phyloP scores from a whole-genome alignment of 2,888 invertebrate species.

The Ptychoptera albimana region DNA sequence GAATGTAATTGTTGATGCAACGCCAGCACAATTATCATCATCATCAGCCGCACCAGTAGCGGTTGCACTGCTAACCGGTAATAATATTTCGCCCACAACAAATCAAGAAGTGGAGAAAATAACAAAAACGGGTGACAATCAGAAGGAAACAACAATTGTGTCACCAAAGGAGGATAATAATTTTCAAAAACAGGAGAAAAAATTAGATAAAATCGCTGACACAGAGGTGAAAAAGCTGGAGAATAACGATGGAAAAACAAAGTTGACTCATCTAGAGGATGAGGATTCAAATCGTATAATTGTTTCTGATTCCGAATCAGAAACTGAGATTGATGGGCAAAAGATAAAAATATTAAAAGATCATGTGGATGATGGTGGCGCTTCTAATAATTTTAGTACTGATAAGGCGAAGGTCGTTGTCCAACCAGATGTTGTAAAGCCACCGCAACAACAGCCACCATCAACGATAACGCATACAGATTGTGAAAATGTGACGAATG shows the following conservation, averaged over 20 bases:
- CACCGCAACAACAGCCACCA: too few relatives aligned
- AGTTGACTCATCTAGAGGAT: not conserved
- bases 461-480: too few relatives aligned
- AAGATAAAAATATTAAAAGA: slow-evolving; percentile 26
- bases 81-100: slow-evolving; percentile 8
- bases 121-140: slow-evolving; percentile 11
- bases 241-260: slow-evolving; percentile 11
- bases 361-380: not conserved
- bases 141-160: slow-evolving; percentile 26
- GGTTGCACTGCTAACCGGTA: slow-evolving; percentile 8
- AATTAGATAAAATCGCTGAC: not conserved
- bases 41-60: too few relatives aligned
- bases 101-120: slow-evolving; percentile 1
- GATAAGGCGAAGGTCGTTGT: too few relatives aligned
- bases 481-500: too few relatives aligned
- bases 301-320: slow-evolving; percentile 23
- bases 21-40: not conserved
- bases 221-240: slow-evolving; percentile 18
- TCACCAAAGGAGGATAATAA: slow-evolving; percentile 33
- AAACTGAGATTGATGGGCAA: slow-evolving; percentile 31
- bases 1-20: slow-evolving; percentile 13
- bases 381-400: too few relatives aligned
- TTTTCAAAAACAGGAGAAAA: slow-evolving; percentile 26
- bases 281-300: not conserved
- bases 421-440: too few relatives aligned